phyloP scores from a whole-genome alignment of 2,888 invertebrate species.

The Athrips mouffetella region DNA sequence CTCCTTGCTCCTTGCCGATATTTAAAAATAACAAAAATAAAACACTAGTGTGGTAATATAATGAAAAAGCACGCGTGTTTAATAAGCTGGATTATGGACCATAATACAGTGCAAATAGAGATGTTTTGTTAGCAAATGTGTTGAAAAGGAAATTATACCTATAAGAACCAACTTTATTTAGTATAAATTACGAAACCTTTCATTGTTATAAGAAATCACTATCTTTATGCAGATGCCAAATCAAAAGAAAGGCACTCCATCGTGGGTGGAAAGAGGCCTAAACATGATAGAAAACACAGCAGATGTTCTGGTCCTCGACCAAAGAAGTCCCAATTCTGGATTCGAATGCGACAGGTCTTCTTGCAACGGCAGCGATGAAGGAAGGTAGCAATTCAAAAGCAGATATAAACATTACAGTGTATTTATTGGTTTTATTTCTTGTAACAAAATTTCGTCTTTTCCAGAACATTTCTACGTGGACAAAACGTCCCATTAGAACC shows the following conservation, averaged over 20 bases:
- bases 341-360: constrained; percentile 67
- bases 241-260: constrained; percentile 73
- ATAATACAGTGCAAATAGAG: no score
- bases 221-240: constrained; percentile 59
- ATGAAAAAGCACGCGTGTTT: no score
- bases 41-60: no score
- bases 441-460: constrained; percentile 29
- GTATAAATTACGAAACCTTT: not conserved
- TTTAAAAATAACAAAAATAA: no score
- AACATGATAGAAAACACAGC: constrained; percentile 72
- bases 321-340: constrained; percentile 69
- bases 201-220: not conserved
- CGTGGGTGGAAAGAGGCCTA: constrained; percentile 78
- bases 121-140: no score
- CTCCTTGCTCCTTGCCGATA: no score
- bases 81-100: no score
- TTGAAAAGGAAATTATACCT: no score
- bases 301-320: constrained; percentile 79
- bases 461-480: constrained; percentile 86
- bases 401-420: not conserved
- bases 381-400: constrained; percentile 45
- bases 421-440: not conserved
- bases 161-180: not conserved
- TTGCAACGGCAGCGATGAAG: constrained; percentile 69
- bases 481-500: constrained; percentile 92